These are phyloP conservation scores for Euzophera pinguis DNA, from an alignment of 2,888 invertebrate species.

Conservation along the genomic window DNA sequence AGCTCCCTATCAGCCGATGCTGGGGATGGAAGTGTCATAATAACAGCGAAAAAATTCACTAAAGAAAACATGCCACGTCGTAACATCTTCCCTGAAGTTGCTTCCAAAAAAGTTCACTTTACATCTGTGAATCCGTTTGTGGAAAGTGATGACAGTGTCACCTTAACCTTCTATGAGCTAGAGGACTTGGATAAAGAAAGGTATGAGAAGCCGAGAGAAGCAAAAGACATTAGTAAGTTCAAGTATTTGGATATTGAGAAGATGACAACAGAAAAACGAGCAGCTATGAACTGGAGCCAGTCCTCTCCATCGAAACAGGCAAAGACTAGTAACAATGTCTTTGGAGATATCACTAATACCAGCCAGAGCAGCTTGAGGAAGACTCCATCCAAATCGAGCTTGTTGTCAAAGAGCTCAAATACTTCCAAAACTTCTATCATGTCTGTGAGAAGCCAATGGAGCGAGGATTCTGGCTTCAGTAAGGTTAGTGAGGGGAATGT, in stretches of 20 bases:
- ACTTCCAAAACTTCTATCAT: constrained; percentile 50
- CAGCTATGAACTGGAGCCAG: constrained; percentile 51
- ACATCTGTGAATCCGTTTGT: constrained; percentile 66
- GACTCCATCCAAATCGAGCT: constrained; percentile 64
- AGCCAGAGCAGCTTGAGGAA: constrained; percentile 44
- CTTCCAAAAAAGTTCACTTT: constrained; percentile 69
- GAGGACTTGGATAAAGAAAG: constrained; percentile 50
- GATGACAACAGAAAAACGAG: constrained; percentile 55
- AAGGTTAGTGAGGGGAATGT: constrained; percentile 41
- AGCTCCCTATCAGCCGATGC: constrained; percentile 80
- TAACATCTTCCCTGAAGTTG: constrained; percentile 59
- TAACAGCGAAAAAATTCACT: constrained; percentile 76
- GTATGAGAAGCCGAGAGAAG: constrained; percentile 39
- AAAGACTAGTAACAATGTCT: constrained; percentile 46
- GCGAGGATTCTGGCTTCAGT: constrained; percentile 41
- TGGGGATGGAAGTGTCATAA: constrained; percentile 74
- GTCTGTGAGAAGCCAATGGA: constrained; percentile 53
- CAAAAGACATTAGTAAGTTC: constrained; percentile 62
- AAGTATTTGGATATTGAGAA: constrained; percentile 68
- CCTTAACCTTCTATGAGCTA: constrained; percentile 69
- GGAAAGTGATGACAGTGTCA: constrained; percentile 74
- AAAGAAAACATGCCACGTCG: constrained; percentile 67
- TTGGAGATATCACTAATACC: constrained; percentile 55
- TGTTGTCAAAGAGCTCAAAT: constrained; percentile 55
- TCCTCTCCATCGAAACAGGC: constrained; percentile 69